phyloP scores from a whole-genome alignment of 2,888 invertebrate genomes.

The Microplitis manilae region DNA sequence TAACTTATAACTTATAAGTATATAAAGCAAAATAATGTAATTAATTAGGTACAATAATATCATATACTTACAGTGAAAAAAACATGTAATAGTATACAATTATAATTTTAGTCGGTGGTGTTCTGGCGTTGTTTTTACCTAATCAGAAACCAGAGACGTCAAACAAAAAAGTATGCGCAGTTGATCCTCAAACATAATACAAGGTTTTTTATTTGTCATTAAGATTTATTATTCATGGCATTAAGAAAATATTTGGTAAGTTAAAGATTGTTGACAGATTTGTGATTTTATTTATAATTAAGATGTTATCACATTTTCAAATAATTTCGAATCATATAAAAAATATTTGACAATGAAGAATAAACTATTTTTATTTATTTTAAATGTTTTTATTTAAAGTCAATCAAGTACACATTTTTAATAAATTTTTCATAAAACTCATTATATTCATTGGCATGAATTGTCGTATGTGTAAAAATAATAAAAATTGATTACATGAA shows the following conservation, averaged over 20 bases:
- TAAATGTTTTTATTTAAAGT: too few species aligned
- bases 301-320: background rate
- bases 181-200: background rate
- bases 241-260: background rate
- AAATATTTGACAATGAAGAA: background rate
- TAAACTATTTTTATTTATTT: background rate
- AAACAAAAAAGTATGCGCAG: slow-evolving; percentile 9
- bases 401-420: too few species aligned
- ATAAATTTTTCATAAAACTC: too few species aligned
- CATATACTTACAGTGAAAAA: background rate
- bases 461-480: too few species aligned
- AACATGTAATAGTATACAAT: slow-evolving; percentile 3
- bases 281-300: background rate
- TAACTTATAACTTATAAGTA: background rate
- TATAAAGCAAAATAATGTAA: background rate
- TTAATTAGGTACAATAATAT: background rate
- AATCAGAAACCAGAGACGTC: slow-evolving; percentile 33
- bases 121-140: slow-evolving; percentile 81
- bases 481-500: too few species aligned
- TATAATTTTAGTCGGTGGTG: slow-evolving; percentile 77
- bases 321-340: background rate
- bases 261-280: background rate
- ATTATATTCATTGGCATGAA: too few species aligned
- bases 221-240: background rate
- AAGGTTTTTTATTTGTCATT: background rate